Percentiles rank a stretch among this genome's conserved stretches.
Conservation (phyloP, 2,797 vertebrate species). For the Stomatorhinus walkeri region DNA sequence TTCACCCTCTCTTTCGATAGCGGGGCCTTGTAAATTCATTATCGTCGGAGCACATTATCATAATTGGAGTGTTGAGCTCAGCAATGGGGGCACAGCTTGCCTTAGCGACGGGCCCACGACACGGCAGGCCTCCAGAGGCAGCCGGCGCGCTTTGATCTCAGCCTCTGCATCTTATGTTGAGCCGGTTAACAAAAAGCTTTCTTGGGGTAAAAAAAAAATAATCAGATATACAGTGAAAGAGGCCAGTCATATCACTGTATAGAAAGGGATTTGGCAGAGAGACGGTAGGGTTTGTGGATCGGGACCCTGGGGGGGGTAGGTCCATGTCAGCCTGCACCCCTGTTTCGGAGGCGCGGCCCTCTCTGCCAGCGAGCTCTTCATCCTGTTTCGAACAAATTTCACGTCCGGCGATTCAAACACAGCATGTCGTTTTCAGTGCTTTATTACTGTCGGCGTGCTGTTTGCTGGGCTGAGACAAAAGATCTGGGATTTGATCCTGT, state of each 20-base stretch:
- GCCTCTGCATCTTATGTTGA: background rate
- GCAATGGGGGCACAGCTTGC: background rate
- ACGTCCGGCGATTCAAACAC: background rate
- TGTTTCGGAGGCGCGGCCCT: background rate
- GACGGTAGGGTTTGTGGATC: background rate
- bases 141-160: background rate
- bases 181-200: background rate
- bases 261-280: background rate
- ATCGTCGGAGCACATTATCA: conserved; percentile 16
- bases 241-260: background rate
- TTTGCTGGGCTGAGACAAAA: background rate
- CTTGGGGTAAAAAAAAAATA: background rate
- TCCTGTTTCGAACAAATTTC: background rate
- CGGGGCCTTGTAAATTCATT: conserved; percentile 10
- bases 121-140: background rate
- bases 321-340: background rate
- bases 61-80: conserved; percentile 18
- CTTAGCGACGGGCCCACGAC: background rate
- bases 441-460: background rate
- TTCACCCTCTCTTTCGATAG: background rate
- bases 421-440: background rate
- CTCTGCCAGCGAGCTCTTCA: background rate
- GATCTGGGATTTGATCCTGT: background rate
- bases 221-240: background rate
- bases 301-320: background rate